Conservation (phyloP, 2,888 invertebrate genomes). For the Elmis aenea region DNA sequence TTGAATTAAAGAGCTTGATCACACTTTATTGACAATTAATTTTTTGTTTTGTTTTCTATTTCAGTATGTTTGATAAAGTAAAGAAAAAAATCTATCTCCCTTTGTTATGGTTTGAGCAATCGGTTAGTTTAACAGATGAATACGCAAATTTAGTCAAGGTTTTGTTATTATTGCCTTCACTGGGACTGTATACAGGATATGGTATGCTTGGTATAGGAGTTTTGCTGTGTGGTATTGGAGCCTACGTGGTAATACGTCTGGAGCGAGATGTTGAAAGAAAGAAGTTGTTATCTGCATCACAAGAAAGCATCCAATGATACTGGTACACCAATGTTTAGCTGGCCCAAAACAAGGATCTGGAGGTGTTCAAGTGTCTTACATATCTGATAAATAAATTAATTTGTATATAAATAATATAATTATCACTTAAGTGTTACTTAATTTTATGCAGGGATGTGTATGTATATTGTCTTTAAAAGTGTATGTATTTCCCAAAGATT, state of each 20-base stretch:
- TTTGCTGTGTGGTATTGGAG: constrained; percentile 25
- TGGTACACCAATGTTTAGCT: too few species aligned
- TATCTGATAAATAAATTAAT: too few species aligned
- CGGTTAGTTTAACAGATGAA: constrained; percentile 54
- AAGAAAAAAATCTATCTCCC: constrained; percentile 56
- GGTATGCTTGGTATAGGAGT: constrained; percentile 49
- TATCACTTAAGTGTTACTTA: too few species aligned
- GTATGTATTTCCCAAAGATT: too few species aligned
- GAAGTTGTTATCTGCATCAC: background rate
- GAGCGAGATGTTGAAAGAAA: background rate
- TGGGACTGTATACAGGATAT: constrained; percentile 54
- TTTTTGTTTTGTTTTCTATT: constrained; percentile 24
- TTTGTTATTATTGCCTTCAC: constrained; percentile 51
- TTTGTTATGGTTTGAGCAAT: constrained; percentile 73
- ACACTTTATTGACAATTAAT: background rate
- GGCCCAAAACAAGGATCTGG: too few species aligned
- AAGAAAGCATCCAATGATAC: too few species aligned
- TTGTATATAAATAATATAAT: too few species aligned
- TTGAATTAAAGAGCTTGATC: background rate
- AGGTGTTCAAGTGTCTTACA: too few species aligned
- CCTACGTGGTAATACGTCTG: background rate
- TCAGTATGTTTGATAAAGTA: constrained; percentile 54
- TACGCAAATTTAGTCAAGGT: constrained; percentile 54
- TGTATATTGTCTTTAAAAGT: too few species aligned
- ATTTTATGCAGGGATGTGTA: too few species aligned